These are phyloP conservation scores for Lagocephalus sceleratus DNA, from an alignment of 2,797 vertebrate genomes.

Conservation along the genomic window DNA sequence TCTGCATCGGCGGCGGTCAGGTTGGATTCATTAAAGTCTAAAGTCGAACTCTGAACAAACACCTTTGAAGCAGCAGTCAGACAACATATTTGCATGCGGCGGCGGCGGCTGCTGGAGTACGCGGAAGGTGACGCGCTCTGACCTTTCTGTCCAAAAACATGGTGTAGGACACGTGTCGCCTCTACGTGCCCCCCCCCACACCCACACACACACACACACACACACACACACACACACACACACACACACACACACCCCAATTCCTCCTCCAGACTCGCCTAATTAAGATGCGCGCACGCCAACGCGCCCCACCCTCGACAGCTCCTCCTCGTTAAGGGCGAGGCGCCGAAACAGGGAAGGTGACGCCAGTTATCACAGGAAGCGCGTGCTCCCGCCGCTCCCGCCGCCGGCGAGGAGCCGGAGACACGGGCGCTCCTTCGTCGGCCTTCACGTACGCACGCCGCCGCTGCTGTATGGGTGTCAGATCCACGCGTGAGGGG, in stretches of 20 bases:
- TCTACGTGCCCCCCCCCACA: constrained; percentile 24
- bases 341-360: constrained; percentile 18
- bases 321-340: constrained; percentile 35
- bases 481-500: constrained; percentile 2
- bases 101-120: constrained; percentile 23
- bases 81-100: constrained; percentile 39
- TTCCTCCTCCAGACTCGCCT: constrained; percentile 30
- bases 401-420: constrained; percentile 25
- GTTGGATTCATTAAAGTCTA: constrained; percentile 33
- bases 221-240: too few species aligned
- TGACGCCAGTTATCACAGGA: too few species aligned
- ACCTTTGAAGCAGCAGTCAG: constrained; percentile 4
- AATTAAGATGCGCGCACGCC: constrained; percentile 38
- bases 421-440: too few species aligned
- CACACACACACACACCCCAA: constrained; percentile 27
- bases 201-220: too few species aligned
- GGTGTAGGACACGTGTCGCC: constrained; percentile 45
- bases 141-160: constrained; percentile 59
- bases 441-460: constrained; percentile 30
- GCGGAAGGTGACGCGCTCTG: constrained; percentile 39
- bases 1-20: constrained; percentile 4
- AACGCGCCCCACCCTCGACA: constrained; percentile 19
- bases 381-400: constrained; percentile 39
- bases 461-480: constrained; percentile 19
- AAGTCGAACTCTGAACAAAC: not conserved